These are phyloP conservation scores for Loripinus fragilis DNA, from an alignment of 2,888 invertebrate genomes.

Conservation along the genomic window DNA sequence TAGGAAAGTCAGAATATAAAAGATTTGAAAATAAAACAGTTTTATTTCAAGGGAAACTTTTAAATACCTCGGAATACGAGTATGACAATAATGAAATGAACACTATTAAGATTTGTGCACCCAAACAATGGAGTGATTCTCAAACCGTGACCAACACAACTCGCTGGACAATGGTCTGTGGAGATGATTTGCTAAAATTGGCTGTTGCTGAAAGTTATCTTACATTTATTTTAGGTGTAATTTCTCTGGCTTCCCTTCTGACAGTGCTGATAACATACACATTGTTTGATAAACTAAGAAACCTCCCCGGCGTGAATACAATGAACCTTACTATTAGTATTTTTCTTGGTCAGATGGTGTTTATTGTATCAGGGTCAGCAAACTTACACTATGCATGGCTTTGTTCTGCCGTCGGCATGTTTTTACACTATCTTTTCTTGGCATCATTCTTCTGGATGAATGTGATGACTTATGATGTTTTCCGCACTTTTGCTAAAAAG, in stretches of 20 bases:
- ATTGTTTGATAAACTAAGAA: conserved; percentile 79
- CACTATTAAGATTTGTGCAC: conserved; percentile 67
- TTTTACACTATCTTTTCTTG: conserved; percentile 87
- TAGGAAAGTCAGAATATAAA: conserved; percentile 62
- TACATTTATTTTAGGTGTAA: conserved; percentile 69
- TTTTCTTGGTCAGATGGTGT: conserved; percentile 79
- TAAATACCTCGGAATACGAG: conserved; percentile 67
- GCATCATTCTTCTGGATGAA: conserved; percentile 89
- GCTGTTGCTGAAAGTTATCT: conserved; percentile 69
- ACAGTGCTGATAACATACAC: conserved; percentile 80
- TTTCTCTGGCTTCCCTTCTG: conserved; percentile 78
- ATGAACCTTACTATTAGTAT: conserved; percentile 81
- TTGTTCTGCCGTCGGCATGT: conserved; percentile 86
- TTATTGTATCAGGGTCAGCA: conserved; percentile 67
- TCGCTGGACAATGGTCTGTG: conserved; percentile 55
- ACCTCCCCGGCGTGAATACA: conserved; percentile 82
- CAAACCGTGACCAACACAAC: conserved; percentile 1
- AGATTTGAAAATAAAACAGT: conserved; percentile 64
- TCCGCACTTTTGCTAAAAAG: conserved; percentile 83
- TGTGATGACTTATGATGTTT: conserved; percentile 86
- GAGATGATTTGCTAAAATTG: conserved; percentile 54
- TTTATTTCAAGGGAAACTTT: conserved; percentile 59
- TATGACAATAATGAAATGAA: conserved; percentile 55
- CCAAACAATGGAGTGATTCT: conserved; percentile 43
- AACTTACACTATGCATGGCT: conserved; percentile 76